Conservation (phyloP, 2,888 invertebrate species). For the Sepioteuthis lessoniana region DNA sequence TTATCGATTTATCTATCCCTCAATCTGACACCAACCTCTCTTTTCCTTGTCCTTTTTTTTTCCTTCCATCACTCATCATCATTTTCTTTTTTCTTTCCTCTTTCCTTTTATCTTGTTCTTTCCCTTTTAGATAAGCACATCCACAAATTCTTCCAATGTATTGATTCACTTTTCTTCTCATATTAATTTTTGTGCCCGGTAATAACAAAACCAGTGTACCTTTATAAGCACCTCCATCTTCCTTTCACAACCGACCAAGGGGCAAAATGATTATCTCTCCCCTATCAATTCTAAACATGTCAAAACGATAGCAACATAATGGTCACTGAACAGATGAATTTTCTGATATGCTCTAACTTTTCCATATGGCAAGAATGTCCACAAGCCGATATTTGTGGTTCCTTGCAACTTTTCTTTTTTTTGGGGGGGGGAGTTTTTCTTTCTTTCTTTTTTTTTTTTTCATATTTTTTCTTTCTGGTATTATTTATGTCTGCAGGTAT, state of each 20-base stretch:
- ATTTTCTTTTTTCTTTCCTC: neutral
- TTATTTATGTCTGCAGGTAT: neutral
- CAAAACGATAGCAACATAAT: neutral
- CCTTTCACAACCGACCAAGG: neutral
- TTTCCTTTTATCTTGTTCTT: neutral
- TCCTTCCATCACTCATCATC: too few relatives aligned
- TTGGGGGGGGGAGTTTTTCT: too few relatives aligned
- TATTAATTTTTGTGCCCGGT: neutral
- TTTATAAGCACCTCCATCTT: neutral
- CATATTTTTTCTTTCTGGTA: neutral
- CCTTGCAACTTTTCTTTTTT: too few relatives aligned
- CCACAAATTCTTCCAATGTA: neutral
- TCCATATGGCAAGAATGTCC: conserved; percentile 2
- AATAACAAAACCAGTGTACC: neutral
- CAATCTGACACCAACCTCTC: neutral
- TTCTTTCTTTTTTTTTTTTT: neutral
- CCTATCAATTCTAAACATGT: conserved; percentile 17
- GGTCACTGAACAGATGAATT: neutral
- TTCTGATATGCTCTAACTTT: neutral
- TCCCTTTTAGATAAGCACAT: neutral
- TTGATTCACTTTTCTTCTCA: neutral
- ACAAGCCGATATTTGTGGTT: neutral
- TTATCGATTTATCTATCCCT: too few relatives aligned
- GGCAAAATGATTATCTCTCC: neutral
- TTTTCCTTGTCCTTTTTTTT: too few relatives aligned